Evolutionary conservation across 2,113 vertebrate genomes (phyloP).

Genomic region (Menura novaehollandiae): DNA sequence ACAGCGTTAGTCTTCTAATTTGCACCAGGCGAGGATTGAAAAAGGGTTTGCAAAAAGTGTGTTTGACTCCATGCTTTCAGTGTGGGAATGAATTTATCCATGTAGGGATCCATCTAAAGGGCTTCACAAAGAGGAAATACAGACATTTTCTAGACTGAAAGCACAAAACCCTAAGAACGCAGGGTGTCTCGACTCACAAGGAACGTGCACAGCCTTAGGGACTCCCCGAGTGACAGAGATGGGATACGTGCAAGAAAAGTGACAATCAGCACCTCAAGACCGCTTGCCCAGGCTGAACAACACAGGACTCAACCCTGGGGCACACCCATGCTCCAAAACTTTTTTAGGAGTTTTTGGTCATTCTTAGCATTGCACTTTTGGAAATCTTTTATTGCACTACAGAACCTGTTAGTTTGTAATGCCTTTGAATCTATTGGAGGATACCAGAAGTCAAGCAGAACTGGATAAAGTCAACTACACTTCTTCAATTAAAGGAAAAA

Average conservation of each 20-base stretch:
- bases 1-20: not conserved
- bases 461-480: not conserved
- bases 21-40: not conserved
- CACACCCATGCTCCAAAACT: not conserved
- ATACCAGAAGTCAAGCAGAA: not conserved
- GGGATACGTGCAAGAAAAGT: rapidly evolving
- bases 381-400: not conserved
- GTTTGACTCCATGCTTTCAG: rapidly evolving
- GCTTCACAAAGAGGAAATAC: not conserved
- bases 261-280: rapidly evolving
- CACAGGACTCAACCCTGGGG: rapidly evolving
- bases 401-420: not conserved
- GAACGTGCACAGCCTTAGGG: not conserved
- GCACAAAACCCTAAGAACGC: not conserved
- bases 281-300: not conserved
- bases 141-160: not conserved
- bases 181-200: not conserved
- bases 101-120: not conserved
- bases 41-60: not conserved
- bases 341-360: not conserved
- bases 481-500: not conserved
- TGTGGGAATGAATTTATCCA: not conserved
- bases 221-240: rapidly evolving
- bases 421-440: not conserved
- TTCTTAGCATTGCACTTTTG: not conserved